Evolutionary conservation across 2,888 invertebrate genomes (phyloP).

Genomic region (Lochmaea crataegi): DNA sequence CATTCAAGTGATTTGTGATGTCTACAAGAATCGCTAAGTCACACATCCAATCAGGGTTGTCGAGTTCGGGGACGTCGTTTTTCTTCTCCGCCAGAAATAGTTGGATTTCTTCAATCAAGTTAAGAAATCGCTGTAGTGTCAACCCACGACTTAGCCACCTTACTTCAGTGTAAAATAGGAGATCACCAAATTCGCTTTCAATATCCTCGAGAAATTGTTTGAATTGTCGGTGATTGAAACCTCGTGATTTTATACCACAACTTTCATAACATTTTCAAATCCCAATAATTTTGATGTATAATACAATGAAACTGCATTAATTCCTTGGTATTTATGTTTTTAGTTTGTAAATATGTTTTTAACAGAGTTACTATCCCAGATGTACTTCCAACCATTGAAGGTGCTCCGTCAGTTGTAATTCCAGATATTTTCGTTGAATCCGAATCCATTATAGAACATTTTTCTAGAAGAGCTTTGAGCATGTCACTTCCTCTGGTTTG

Average conservation of each 20-base stretch:
- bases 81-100: constrained; percentile 24
- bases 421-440: not conserved
- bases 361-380: not conserved
- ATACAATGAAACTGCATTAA: not conserved
- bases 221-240: constrained; percentile 3
- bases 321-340: not conserved
- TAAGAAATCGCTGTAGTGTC: constrained; percentile 21
- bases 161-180: constrained; percentile 27
- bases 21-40: constrained; percentile 23
- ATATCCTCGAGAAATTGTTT: not conserved
- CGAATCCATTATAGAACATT: not conserved
- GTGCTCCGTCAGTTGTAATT: not conserved
- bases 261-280: not conserved
- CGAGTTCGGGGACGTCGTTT: constrained; percentile 24
- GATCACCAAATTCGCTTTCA: too few species aligned
- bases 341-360: not conserved
- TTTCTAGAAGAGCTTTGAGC: not conserved
- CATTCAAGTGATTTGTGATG: too few species aligned
- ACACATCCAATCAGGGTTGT: constrained; percentile 21
- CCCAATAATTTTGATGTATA: not conserved
- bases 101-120: constrained; percentile 22
- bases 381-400: not conserved
- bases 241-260: constrained; percentile 5
- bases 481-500: not conserved
- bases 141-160: constrained; percentile 29